Conservation (phyloP, 2,888 invertebrate genomes). For the Eupithecia exiguata region DNA sequence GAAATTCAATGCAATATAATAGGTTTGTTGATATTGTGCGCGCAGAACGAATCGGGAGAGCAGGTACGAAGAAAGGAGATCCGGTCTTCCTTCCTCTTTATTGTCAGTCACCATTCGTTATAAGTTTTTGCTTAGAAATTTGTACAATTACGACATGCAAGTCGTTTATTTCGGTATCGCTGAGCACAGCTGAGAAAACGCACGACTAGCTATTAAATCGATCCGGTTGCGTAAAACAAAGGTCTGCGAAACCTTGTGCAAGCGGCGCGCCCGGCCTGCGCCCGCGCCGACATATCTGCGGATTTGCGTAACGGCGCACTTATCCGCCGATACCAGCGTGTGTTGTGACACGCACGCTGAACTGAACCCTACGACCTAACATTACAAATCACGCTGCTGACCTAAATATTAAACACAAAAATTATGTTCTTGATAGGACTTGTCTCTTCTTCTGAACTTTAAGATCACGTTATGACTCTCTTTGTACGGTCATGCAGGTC, state of each 20-base stretch:
- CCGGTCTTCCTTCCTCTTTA: slow-evolving; percentile 56
- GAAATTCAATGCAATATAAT: slow-evolving; percentile 36
- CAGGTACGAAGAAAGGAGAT: slow-evolving; percentile 57
- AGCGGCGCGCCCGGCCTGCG: slow-evolving; percentile 76
- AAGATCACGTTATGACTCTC: not conserved
- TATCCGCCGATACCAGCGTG: slow-evolving; percentile 79
- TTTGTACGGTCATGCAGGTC: slow-evolving; percentile 1
- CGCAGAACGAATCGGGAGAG: slow-evolving; percentile 46
- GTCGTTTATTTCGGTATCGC: slow-evolving; percentile 61
- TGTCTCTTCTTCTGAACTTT: not conserved
- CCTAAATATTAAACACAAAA: slow-evolving; percentile 22
- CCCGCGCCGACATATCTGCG: slow-evolving; percentile 81
- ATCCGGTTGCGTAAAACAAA: slow-evolving; percentile 84
- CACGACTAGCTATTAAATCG: slow-evolving; percentile 82
- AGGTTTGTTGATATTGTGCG: slow-evolving; percentile 42
- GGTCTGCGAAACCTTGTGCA: slow-evolving; percentile 84
- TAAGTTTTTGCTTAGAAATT: slow-evolving; percentile 45
- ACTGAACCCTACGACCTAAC: slow-evolving; percentile 61
- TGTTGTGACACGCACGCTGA: slow-evolving; percentile 80
- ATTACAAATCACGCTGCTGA: slow-evolving; percentile 48
- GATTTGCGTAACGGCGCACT: slow-evolving; percentile 83
- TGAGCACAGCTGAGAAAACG: slow-evolving; percentile 75
- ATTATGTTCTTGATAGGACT: not conserved
- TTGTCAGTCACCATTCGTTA: slow-evolving; percentile 45
- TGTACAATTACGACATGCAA: slow-evolving; percentile 56